Evolutionary conservation across 2,797 vertebrate species (phyloP).

Genomic region (Oreochromis mossambicus): DNA sequence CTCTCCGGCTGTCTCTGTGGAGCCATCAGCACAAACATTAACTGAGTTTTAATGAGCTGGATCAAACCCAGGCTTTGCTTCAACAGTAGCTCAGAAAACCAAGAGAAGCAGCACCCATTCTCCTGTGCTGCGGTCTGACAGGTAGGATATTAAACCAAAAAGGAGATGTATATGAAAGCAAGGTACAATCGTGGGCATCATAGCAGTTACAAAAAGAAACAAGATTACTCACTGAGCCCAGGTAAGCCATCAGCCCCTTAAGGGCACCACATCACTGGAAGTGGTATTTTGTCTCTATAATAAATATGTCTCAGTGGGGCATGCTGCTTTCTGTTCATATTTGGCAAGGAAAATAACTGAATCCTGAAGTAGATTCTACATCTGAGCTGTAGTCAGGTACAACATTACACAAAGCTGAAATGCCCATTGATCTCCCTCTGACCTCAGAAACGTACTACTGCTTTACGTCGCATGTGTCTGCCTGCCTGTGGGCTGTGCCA

Average conservation of each 20-base stretch:
- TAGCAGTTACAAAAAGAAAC: not conserved
- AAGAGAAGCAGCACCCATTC: constrained; percentile 2
- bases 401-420: constrained; percentile 14
- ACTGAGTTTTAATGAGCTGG: constrained; percentile 71
- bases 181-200: constrained; percentile 6
- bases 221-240: not conserved
- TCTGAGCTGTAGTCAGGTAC: constrained; percentile 25
- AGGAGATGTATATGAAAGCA: not conserved
- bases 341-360: constrained; percentile 30
- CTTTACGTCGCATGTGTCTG: not conserved
- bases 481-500: constrained; percentile 4
- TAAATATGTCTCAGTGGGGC: constrained; percentile 45
- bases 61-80: constrained; percentile 51
- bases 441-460: not conserved
- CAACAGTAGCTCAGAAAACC: constrained; percentile 38
- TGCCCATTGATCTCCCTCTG: constrained; percentile 39
- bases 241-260: not conserved
- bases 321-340: constrained; percentile 24
- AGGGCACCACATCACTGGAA: constrained; percentile 36
- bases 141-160: not conserved
- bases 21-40: constrained; percentile 68
- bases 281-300: constrained; percentile 67
- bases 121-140: not conserved
- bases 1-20: constrained; percentile 54
- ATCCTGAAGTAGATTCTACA: constrained; percentile 32